Evolutionary conservation across 2,113 vertebrate genomes (phyloP).

Genomic region (Corythornis cristatus): DNA sequence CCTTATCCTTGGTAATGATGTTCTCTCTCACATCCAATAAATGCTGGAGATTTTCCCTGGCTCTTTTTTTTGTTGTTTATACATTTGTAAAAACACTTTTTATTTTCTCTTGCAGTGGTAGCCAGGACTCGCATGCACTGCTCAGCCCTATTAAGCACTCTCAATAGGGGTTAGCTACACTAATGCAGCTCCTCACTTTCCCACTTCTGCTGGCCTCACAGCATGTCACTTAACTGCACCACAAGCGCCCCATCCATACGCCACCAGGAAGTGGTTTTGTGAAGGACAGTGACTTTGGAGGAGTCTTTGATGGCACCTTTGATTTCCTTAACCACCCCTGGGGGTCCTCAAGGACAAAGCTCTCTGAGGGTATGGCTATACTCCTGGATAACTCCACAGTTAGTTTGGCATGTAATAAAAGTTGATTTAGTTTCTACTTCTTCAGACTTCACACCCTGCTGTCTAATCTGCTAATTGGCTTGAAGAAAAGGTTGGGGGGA

Average conservation of each 20-base stretch:
- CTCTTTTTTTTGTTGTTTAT: too few relatives aligned
- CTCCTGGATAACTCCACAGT: constrained; percentile 1
- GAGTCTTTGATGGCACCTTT: constrained; percentile 11
- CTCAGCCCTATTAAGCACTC: rapidly evolving
- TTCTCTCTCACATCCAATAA: too few relatives aligned
- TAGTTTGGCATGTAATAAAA: constrained; percentile 40
- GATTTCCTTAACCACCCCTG: background rate
- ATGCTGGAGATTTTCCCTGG: too few relatives aligned
- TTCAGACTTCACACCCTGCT: constrained; percentile 26
- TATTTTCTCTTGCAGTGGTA: too few relatives aligned
- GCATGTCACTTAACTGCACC: background rate
- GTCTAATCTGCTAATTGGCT: constrained; percentile 52
- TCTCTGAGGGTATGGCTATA: background rate
- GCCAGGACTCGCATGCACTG: background rate
- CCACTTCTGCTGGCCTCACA: background rate
- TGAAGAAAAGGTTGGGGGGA: background rate
- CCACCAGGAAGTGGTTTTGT: background rate
- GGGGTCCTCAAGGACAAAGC: background rate
- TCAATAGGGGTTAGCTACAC: rapidly evolving
- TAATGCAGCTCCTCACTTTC: background rate
- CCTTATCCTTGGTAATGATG: too few relatives aligned
- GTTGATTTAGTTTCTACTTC: constrained; percentile 27
- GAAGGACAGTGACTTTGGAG: background rate
- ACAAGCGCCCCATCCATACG: background rate
- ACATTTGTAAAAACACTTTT: too few relatives aligned